phyloP scores from a whole-genome alignment of 2,888 invertebrate genomes.

The Pristionchus entomophagus region DNA sequence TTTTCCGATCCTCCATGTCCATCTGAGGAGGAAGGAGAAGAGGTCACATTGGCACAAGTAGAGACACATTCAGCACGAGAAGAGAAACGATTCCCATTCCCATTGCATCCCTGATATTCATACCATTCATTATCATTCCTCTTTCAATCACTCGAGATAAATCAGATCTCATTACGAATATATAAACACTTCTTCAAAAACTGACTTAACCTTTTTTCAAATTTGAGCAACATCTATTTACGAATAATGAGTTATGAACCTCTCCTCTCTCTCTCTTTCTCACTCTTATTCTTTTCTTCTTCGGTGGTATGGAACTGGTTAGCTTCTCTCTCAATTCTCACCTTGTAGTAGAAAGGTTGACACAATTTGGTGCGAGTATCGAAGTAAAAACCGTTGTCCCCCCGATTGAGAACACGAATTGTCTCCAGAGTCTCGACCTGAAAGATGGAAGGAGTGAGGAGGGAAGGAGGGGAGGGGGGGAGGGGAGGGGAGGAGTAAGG shows the following conservation, averaged over 20 bases:
- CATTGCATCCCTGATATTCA: constrained; percentile 68
- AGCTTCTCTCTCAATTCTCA: constrained; percentile 5
- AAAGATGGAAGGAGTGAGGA: too few relatives aligned
- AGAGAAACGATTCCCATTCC: constrained; percentile 69
- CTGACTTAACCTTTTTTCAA: too few relatives aligned
- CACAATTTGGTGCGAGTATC: constrained; percentile 67
- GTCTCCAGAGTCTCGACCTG: constrained; percentile 65
- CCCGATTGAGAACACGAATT: constrained; percentile 62
- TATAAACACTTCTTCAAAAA: too few relatives aligned
- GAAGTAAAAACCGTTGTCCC: constrained; percentile 68
- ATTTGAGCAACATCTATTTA: too few relatives aligned
- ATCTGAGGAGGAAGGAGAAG: background rate
- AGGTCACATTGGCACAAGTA: background rate
- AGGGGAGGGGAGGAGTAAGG: background rate
- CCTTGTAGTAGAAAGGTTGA: constrained; percentile 73
- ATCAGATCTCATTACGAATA: too few relatives aligned
- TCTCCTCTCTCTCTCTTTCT: too few relatives aligned
- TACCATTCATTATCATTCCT: background rate
- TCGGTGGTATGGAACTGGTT: background rate
- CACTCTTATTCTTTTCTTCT: background rate
- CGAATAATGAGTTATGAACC: too few relatives aligned
- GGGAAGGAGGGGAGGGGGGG: background rate
- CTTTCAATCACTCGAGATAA: background rate
- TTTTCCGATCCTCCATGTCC: background rate
- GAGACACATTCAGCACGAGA: constrained; percentile 61